Evolutionary conservation across 2,888 invertebrate species (phyloP).

Genomic region (Harpagoxenus sublaevis): DNA sequence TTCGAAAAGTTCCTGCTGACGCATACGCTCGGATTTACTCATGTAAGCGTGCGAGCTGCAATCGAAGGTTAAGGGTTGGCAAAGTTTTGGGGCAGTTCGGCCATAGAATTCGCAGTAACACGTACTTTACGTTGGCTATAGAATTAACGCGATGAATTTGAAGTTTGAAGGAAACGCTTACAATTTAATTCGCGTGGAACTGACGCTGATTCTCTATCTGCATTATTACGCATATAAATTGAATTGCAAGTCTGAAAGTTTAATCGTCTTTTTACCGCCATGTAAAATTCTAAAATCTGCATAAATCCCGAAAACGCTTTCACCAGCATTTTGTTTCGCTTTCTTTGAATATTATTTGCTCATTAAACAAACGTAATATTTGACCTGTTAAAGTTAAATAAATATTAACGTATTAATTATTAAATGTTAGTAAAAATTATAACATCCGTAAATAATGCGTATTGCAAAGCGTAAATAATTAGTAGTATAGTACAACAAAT

Average conservation of each 20-base stretch:
- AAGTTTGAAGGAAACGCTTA: constrained; percentile 1
- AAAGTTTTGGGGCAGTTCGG: background rate
- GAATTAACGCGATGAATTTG: constrained; percentile 11
- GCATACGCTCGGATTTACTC: constrained; percentile 21
- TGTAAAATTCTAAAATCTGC: background rate
- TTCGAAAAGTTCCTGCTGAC: constrained; percentile 50
- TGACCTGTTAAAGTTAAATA: constrained; percentile 5
- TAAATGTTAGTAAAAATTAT: constrained; percentile 33
- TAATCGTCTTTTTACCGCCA: background rate
- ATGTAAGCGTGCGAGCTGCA: background rate
- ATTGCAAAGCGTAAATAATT: constrained; percentile 23
- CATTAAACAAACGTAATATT: background rate
- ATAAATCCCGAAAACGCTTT: background rate
- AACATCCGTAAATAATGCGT: constrained; percentile 6
- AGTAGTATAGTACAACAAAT: constrained; percentile 6
- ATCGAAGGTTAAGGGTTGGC: constrained; percentile 39
- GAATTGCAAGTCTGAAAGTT: constrained; percentile 14
- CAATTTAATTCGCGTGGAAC: constrained; percentile 9
- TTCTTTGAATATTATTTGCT: background rate
- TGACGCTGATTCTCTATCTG: background rate
- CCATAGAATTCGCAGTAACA: constrained; percentile 22
- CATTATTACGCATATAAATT: constrained; percentile 9
- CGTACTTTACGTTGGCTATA: background rate
- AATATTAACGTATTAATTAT: constrained; percentile 18
- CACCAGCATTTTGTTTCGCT: background rate